Conservation (phyloP, 1,140 invertebrate genomes). For the Lasaia peninsularis region DNA sequence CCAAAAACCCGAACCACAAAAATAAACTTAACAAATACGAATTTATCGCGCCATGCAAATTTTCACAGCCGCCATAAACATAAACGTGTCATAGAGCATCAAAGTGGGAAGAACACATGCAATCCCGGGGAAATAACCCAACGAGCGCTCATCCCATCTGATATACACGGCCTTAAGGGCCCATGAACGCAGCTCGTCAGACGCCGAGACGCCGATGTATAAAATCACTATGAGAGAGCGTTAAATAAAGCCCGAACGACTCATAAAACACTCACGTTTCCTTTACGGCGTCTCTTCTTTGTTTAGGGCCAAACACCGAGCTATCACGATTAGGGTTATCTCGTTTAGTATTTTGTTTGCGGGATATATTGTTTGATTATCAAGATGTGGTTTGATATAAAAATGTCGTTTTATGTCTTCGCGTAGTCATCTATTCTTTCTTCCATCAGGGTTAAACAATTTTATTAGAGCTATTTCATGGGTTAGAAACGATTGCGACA, state of each 20-base stretch:
- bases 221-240: slow-evolving; percentile 53
- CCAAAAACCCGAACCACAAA: slow-evolving; percentile 17
- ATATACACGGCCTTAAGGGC: slow-evolving; percentile 37
- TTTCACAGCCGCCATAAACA: slow-evolving; percentile 28
- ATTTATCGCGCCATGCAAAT: slow-evolving; percentile 27
- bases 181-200: slow-evolving; percentile 35
- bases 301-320: slow-evolving; percentile 29
- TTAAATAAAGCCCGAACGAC: slow-evolving; percentile 54
- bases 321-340: slow-evolving; percentile 12
- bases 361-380: slow-evolving; percentile 9
- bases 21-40: slow-evolving; percentile 23
- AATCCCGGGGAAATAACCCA: slow-evolving; percentile 29
- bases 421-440: slow-evolving; percentile 3
- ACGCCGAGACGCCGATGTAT: slow-evolving; percentile 44
- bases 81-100: slow-evolving; percentile 31
- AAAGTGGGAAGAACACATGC: slow-evolving; percentile 30
- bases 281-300: slow-evolving; percentile 41
- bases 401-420: slow-evolving; percentile 12
- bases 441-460: slow-evolving; percentile 1
- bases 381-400: slow-evolving; percentile 10
- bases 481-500: not conserved
- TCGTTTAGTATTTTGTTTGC: slow-evolving; percentile 12
- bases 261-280: slow-evolving; percentile 48
- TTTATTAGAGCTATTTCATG: slow-evolving; percentile 1
- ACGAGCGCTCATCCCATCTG: slow-evolving; percentile 31